A percentile compares a stretch with the other conserved stretches of the same genome.
Evolutionary conservation across 2,797 vertebrate genomes (phyloP).

Genomic region (Cuculus canorus): DNA sequence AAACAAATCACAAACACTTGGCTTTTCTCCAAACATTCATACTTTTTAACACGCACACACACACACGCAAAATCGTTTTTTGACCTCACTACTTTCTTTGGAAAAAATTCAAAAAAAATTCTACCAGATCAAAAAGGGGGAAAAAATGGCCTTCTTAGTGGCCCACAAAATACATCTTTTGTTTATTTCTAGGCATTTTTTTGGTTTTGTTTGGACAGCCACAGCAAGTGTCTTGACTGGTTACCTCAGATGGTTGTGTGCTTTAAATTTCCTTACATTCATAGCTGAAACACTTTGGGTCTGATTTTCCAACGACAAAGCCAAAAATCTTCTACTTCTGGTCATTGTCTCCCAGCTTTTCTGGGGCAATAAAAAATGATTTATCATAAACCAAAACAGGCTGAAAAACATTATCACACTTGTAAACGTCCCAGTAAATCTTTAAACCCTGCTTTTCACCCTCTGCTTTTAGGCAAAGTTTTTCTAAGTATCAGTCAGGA

Average conservation of each 20-base stretch:
- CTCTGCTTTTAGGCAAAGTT: conserved; percentile 8
- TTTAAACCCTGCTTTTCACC: conserved; percentile 29
- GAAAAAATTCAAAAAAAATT: not conserved
- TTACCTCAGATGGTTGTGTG: conserved; percentile 31
- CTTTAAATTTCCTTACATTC: conserved; percentile 58
- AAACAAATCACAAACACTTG: conserved; percentile 7
- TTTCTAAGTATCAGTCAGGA: not conserved
- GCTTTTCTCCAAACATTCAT: conserved; percentile 14
- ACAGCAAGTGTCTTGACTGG: conserved; percentile 26
- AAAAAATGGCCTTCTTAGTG: not conserved
- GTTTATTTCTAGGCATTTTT: conserved; percentile 28
- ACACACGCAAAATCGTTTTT: not conserved
- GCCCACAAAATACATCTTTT: conserved; percentile 25
- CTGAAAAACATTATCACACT: conserved; percentile 53
- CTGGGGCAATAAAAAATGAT: conserved; percentile 42
- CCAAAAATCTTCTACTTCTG: conserved; percentile 37
- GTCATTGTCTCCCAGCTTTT: conserved; percentile 48
- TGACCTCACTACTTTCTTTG: not conserved
- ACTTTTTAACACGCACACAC: not conserved
- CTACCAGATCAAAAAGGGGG: not conserved
- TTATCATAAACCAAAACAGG: conserved; percentile 25
- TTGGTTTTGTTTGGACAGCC: conserved; percentile 6
- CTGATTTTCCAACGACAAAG: conserved; percentile 45
- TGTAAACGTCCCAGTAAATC: conserved; percentile 51
- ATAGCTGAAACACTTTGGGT: not conserved